Base-by-base conservation (phyloP, 1,140 invertebrate genomes). In the Diabrotica virgifera region DNA sequence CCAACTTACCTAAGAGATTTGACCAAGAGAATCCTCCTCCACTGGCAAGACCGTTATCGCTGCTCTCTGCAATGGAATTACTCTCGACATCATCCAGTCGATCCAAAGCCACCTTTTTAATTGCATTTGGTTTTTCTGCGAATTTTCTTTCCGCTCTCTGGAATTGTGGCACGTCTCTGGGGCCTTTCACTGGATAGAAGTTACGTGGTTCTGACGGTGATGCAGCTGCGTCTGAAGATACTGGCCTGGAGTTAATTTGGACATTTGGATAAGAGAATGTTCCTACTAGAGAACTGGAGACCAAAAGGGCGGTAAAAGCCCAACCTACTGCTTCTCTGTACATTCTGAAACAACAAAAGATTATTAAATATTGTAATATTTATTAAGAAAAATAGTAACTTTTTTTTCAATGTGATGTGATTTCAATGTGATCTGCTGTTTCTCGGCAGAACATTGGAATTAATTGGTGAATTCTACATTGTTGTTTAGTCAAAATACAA, bases 61-160 rank as follows among this genome's bases (percentile, higher is more conserved):
- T 85, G 74, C 83, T 75, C 62, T 86, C 90, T 63, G 86, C 85
- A 72, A 94, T 89, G 65, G 89, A 87, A 79, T 94, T 93, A 51
- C 86, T 90, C 72, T 89, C 86, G 64, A 92, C 85, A 69, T 94
- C 91, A 67, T 93, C 90, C 59, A 92, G 79, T 74, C 92, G 89
- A 75, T 92, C 90, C 4, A 91, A 74, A 0, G 88, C 87, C 2
- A 93, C 91, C 81, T 94, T 94, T 79, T 94, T 94, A 72, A 91
- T 85, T 4, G 90, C 87, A 74, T 94, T 94, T 6, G 91, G 89
- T 79, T 94, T 94, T 74, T 92, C 90, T 0, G 89, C 90, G 75
- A 91, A 93, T 81, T 94, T 94, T 57, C 91, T 82, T 52, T 87
- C 87, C 55, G 84, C 77, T 55, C 86, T 83, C 64, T 85, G 72